Conservation (phyloP, 1,140 invertebrate species). For the Scaptomyza hsui region DNA sequence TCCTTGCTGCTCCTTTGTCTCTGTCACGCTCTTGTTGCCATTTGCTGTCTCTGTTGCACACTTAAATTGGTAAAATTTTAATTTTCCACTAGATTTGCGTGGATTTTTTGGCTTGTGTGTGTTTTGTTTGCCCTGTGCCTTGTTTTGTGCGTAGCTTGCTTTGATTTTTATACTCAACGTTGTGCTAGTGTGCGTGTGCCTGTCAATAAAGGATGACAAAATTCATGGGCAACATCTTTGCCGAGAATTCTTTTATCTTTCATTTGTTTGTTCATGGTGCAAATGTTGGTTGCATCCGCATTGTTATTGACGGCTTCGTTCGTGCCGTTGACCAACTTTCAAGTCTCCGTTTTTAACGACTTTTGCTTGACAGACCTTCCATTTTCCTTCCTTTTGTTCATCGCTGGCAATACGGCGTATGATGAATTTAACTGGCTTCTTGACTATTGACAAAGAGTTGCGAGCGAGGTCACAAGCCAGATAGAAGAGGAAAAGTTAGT, state of each 20-base stretch:
- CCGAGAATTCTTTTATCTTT: conserved; percentile 21
- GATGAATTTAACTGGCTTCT: conserved; percentile 3
- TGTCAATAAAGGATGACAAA: conserved; percentile 2
- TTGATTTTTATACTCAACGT: conserved; percentile 35
- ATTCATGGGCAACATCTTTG: conserved; percentile 2
- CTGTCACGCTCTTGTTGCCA: background rate
- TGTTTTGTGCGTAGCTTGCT: conserved; percentile 12
- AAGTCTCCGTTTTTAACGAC: conserved; percentile 2
- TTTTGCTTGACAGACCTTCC: background rate
- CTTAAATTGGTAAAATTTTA: conserved; percentile 69
- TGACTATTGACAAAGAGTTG: background rate
- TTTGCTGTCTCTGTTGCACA: conserved; percentile 15
- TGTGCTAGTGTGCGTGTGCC: background rate
- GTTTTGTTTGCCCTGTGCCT: conserved; percentile 6
- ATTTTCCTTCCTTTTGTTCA: background rate
- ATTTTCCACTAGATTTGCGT: conserved; percentile 74
- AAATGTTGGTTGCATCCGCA: background rate
- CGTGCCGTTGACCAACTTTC: conserved; percentile 11
- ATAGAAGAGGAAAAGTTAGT: no score
- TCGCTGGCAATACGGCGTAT: background rate
- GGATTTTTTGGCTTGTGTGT: conserved; percentile 42
- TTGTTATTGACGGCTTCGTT: background rate
- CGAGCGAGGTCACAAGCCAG: no score
- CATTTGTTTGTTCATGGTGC: background rate
- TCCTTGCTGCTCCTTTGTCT: conserved; percentile 3